Base-by-base conservation (phyloP, 2,113 vertebrate genomes). In the Prinia subflava region DNA sequence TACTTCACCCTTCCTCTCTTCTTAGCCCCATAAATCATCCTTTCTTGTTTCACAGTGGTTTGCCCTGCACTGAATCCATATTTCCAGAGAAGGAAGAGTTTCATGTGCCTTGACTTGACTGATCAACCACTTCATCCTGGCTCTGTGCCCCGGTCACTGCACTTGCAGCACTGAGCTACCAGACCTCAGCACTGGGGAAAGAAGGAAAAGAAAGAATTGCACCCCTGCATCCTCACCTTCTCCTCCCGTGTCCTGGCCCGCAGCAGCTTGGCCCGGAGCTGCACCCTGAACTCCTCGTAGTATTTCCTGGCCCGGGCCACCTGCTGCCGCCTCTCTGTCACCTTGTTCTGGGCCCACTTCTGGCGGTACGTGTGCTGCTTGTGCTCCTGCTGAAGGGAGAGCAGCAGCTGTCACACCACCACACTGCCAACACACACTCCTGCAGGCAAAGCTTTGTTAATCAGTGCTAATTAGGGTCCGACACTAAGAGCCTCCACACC, bases 191-290 rank as follows among this genome's bases (percentile, higher is more conserved):
- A 15, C 15, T 6, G 39, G 39, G 30, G 4, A 39, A 39, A 39
- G 39, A 39, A 39, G 39, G 31, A 22, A 24, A 28, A 37, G 42
- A 13, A 30, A 20, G 15, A 74, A 84, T 5, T 39, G 37, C 46
- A 4, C 1, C 1, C 46, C 4, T 57, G 47, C n/a, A 1, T 30
- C 35, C 97, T 93, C 95, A 99, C 99, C 98, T 87, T 97, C 97
- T 99, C 99, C 95, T 99, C 99, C 27, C 98, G 98, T 16, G 99
- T 99, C 95, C 99, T 98, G 3, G 98, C 98, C 93, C 98, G 96
- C 98, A 99, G 97, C 97, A 99, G 98, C 76, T 98, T 99, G 62
- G 99, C 98, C 1, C 97, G 97, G 76, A 99, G 92, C 97, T 99
- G 99, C 35, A 98, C 96, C 31, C 98, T 98, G 94, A 99, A 99